Conservation (phyloP, 1,140 invertebrate genomes). For the Daktulosphaira vitifoliae region DNA sequence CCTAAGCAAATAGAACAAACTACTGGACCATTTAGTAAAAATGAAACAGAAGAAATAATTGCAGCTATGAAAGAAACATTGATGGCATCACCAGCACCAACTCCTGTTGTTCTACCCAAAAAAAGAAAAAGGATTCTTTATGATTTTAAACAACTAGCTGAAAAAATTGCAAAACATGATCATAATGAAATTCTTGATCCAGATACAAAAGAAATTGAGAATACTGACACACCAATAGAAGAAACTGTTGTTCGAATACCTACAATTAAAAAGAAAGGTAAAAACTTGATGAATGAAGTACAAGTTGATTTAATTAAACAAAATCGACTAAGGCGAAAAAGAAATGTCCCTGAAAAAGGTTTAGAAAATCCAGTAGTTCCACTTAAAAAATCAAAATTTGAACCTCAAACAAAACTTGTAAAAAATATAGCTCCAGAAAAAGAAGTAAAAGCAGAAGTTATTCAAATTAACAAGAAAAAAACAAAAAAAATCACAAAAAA, state of each 20-base stretch:
- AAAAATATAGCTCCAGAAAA: background rate
- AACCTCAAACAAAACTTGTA: background rate
- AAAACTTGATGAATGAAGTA: slow-evolving; percentile 21
- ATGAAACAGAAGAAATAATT: slow-evolving; percentile 34
- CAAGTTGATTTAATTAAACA: slow-evolving; percentile 20
- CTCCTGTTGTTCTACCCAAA: slow-evolving; percentile 10
- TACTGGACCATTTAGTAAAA: background rate
- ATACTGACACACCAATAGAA: background rate
- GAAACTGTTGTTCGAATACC: background rate
- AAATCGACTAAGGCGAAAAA: slow-evolving; percentile 9
- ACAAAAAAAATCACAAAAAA: background rate
- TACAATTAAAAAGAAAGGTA: slow-evolving; percentile 7
- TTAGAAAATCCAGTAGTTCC: slow-evolving; percentile 8
- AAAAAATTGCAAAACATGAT: slow-evolving; percentile 27
- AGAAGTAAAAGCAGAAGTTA: background rate
- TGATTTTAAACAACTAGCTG: slow-evolving; percentile 17
- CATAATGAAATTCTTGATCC: slow-evolving; percentile 26
- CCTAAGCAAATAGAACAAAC: background rate
- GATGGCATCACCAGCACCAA: slow-evolving; percentile 20
- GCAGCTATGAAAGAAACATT: slow-evolving; percentile 36
- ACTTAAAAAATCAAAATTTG: slow-evolving; percentile 2
- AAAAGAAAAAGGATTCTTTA: slow-evolving; percentile 12
- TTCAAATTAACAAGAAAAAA: background rate
- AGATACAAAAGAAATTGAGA: background rate
- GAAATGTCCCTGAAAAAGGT: background rate